Evolutionary conservation across 23 tunicate species (phyloP).

Genomic region (Phallusia fumigata): DNA sequence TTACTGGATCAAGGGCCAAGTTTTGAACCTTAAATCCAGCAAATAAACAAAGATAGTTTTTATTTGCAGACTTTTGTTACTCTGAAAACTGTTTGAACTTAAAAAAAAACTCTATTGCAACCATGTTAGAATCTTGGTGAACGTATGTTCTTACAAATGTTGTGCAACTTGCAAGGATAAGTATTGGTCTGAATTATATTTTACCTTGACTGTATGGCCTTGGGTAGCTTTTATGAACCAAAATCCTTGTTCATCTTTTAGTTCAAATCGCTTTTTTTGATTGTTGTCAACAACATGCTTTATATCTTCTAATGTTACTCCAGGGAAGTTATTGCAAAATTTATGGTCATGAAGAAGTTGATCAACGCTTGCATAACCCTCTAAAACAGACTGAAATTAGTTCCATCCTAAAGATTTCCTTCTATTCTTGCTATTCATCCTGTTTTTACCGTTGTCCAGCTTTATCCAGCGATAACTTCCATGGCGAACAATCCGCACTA

Average conservation of each 20-base stretch:
- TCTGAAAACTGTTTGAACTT: no score
- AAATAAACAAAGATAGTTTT: no score
- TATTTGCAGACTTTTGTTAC: no score
- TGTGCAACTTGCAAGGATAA: no score
- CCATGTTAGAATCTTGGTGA: no score
- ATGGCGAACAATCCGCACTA: slow-evolving; percentile 51
- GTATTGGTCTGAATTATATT: no score
- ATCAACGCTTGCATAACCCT: slow-evolving; percentile 20
- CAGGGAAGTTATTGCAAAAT: slow-evolving; percentile 6
- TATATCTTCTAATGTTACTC: slow-evolving; percentile 4
- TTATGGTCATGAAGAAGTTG: slow-evolving; percentile 1
- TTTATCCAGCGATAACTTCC: slow-evolving; percentile 35
- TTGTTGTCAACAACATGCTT: slow-evolving; percentile 24
- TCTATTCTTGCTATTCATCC: no score
- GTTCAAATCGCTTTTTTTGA: slow-evolving; percentile 53
- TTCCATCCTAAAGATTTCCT: no score
- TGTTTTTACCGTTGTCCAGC: slow-evolving; percentile 28
- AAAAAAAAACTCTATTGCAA: no score
- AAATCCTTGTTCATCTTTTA: background rate
- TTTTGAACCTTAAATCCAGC: slow-evolving; percentile 16
- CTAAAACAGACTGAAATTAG: background rate
- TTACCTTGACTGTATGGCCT: slow-evolving; percentile 54
- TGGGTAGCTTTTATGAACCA: slow-evolving; percentile 47
- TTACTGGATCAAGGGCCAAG: slow-evolving; percentile 23
- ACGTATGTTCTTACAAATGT: no score